Percentiles rank a stretch among this genome's conserved stretches.
These are phyloP conservation scores for Bemisia tabaci DNA, from an alignment of 1,140 invertebrate genomes.

Conservation along the genomic window DNA sequence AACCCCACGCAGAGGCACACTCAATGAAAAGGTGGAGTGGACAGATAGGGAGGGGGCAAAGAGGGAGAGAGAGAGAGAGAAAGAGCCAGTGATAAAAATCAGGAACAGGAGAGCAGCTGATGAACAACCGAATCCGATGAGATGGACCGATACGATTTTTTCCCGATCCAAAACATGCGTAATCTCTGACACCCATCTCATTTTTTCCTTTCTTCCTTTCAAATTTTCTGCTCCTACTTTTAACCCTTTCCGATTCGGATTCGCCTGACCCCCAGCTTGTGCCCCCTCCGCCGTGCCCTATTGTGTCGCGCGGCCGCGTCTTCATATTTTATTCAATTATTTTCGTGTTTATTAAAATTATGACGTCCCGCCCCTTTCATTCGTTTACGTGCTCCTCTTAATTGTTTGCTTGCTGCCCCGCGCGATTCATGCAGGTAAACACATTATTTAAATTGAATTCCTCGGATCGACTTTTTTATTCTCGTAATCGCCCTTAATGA, in stretches of 20 bases:
- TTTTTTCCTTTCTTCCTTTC: background rate
- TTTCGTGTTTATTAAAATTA: background rate
- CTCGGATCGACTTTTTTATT: background rate
- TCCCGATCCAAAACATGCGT: background rate
- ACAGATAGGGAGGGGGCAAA: background rate
- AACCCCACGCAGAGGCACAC: too few species aligned
- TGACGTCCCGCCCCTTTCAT: background rate
- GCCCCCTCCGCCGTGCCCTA: background rate
- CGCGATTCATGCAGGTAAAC: background rate
- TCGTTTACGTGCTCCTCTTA: background rate
- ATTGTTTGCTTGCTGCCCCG: background rate
- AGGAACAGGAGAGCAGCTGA: background rate
- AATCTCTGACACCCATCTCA: background rate
- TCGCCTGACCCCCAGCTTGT: background rate
- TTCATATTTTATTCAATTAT: constrained; percentile 1
- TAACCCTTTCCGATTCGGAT: background rate
- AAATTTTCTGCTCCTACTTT: background rate
- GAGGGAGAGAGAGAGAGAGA: background rate
- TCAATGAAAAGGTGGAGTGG: too few species aligned
- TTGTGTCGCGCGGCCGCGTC: background rate
- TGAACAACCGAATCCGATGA: background rate
- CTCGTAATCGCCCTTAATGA: background rate
- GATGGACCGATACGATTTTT: background rate
- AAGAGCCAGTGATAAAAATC: background rate
- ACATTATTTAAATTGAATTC: background rate